Evolutionary conservation across 2,888 invertebrate genomes (phyloP), one percentile per base, ranked within the genome.

Genomic region (Saturnia pavonia): DNA sequence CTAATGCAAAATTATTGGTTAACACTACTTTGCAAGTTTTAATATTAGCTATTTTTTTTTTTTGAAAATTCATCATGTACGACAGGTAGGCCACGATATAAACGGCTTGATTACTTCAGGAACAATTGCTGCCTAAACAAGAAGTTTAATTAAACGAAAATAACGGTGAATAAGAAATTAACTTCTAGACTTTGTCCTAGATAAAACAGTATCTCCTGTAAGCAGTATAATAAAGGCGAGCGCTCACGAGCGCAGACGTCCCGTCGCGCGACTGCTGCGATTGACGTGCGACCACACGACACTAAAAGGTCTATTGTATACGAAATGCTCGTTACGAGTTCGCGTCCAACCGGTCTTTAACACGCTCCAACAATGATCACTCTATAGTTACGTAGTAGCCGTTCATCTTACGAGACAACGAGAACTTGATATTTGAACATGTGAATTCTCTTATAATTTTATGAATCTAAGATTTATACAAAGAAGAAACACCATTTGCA

Each of bases 251-350:
- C 81, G 85, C 6, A 27, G 57, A 74, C 72, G 72, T 77, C 75
- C 77, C 76, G 76, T 75, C 76, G 77, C 80, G 84, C 84, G 84
- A 83, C 82, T 82, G 57, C 69, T 75, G 82, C 86, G 94, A 94
- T 92, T 94, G 94, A 94, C 94, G 88, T 85, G 82, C 86, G 84
- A 85, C 87, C 89, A 85, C 87, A 85, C 92, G 94, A 94, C 94
- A 90, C 90, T 94, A 94, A 94, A 92, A 93, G 94, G 92, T 91
- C 93, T 92, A 94, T 94, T 94, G 94, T 94, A 94, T 93, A 91
- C 93, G 88, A 88, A 88, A 87, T 82, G 89, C 92, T 93, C 92
- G 92, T 93, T 92, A 93, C 86, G 82, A 83, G 85, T 82, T 82
- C 83, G 80, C 80, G 82, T 82, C 87, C 86, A 84, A 92, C 92